Conservation (phyloP, 2,113 vertebrate genomes). For the Varanus salvator region DNA sequence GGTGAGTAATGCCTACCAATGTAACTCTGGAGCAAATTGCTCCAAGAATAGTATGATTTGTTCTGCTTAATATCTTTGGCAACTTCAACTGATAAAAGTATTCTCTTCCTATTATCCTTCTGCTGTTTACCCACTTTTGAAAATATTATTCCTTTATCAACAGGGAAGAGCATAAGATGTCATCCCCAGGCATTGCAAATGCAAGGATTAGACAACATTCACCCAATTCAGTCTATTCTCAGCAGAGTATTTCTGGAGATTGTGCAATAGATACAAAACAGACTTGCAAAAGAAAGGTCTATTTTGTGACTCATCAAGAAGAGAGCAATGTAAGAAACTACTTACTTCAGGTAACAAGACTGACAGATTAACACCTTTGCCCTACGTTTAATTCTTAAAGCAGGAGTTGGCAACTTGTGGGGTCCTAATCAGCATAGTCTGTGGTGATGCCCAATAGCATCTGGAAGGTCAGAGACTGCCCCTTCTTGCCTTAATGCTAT, state of each 20-base stretch:
- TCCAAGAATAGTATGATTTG: conserved; percentile 12
- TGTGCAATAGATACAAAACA: background rate
- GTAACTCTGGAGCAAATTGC: background rate
- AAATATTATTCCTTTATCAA: conserved; percentile 38
- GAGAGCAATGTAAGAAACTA: background rate
- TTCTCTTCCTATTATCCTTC: conserved; percentile 19
- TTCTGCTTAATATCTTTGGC: conserved; percentile 45
- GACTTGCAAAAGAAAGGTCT: conserved; percentile 27
- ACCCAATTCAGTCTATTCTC: conserved; percentile 37
- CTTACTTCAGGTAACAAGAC: conserved; percentile 2
- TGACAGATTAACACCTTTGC: background rate
- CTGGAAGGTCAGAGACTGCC: too few relatives aligned
- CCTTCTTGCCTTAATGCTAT: background rate
- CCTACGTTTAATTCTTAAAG: background rate
- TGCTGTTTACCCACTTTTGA: conserved; percentile 6
- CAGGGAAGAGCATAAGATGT: background rate
- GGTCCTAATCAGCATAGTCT: too few relatives aligned
- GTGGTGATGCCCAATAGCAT: too few relatives aligned
- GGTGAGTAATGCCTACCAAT: background rate
- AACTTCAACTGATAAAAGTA: conserved; percentile 5
- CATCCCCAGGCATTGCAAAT: conserved; percentile 24
- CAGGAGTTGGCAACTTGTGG: too few relatives aligned
- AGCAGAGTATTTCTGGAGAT: conserved; percentile 20
- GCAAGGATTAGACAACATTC: conserved; percentile 33
- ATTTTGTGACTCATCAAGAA: conserved; percentile 22